Evolutionary conservation across 2,888 invertebrate genomes (phyloP).

Genomic region (Plagodis dolabraria): DNA sequence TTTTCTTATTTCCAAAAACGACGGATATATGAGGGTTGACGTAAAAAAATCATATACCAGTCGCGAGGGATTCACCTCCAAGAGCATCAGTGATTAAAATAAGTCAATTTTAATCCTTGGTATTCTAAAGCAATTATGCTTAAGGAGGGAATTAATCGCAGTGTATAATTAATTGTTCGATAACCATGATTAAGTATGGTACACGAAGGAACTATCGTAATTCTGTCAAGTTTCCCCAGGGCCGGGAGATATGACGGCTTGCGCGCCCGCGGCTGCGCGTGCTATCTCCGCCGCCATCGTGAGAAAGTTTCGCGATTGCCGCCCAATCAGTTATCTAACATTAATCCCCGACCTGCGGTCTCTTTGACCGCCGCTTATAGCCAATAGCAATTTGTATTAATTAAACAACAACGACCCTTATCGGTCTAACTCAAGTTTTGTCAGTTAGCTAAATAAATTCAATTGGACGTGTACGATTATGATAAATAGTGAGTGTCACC

Average conservation of each 20-base stretch:
- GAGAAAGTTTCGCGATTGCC: constrained; percentile 74
- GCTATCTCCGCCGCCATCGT: constrained; percentile 63
- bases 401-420: constrained; percentile 62
- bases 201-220: constrained; percentile 50
- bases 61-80: too few species aligned
- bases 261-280: constrained; percentile 40
- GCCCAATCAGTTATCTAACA: constrained; percentile 69
- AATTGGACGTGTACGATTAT: constrained; percentile 34
- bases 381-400: constrained; percentile 72
- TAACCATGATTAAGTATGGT: constrained; percentile 44
- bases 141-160: constrained; percentile 8
- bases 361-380: constrained; percentile 70
- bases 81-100: background rate
- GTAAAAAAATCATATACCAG: too few species aligned
- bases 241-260: constrained; percentile 41
- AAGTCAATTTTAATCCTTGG: background rate
- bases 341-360: constrained; percentile 64
- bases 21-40: too few species aligned
- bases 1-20: too few species aligned
- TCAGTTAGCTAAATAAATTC: constrained; percentile 39
- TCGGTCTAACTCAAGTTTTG: constrained; percentile 40
- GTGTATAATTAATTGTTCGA: constrained; percentile 23
- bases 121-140: constrained; percentile 3
- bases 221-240: constrained; percentile 45
- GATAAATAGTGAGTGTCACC: constrained; percentile 41